These are phyloP conservation scores for Martes flavigula DNA, from an alignment of 2,797 vertebrate genomes.

Conservation along the genomic window DNA sequence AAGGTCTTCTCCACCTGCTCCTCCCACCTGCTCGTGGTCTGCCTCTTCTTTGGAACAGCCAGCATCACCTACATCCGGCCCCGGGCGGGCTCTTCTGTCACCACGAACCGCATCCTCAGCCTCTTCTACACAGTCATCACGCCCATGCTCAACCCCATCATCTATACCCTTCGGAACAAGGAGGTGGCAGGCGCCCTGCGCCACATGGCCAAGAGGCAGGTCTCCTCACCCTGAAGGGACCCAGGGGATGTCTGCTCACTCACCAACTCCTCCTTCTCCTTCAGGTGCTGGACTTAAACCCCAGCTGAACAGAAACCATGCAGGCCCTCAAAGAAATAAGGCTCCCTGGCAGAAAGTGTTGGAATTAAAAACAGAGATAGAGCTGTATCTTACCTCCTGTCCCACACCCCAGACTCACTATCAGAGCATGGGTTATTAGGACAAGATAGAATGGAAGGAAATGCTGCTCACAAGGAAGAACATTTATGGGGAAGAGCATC, in stretches of 20 bases:
- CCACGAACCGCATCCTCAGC: conserved; percentile 57
- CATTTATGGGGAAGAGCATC: not conserved
- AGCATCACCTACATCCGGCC: conserved; percentile 69
- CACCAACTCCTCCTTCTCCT: not conserved
- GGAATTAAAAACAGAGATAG: not conserved
- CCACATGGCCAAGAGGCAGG: not conserved
- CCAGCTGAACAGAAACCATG: not conserved
- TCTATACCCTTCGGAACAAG: conserved; percentile 71
- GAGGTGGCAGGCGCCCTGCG: conserved; percentile 56
- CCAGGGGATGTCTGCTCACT: not conserved
- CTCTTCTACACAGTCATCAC: conserved; percentile 72
- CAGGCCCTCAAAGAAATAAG: not conserved
- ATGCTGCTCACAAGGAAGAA: not conserved
- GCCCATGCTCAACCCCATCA: conserved; percentile 73
- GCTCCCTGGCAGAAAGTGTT: not conserved
- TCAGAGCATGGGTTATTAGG: not conserved
- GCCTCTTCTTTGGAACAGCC: conserved; percentile 66
- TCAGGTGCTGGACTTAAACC: not conserved
- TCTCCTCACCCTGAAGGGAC: not conserved
- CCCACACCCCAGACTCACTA: not conserved
- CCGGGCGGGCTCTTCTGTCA: not conserved
- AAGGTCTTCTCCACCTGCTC: conserved; percentile 83
- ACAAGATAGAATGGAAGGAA: not conserved
- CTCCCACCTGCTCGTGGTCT: conserved; percentile 68
- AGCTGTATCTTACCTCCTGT: not conserved